These are phyloP conservation scores for Tinea semifulvella DNA, from an alignment of 2,888 invertebrate genomes.

Conservation along the genomic window DNA sequence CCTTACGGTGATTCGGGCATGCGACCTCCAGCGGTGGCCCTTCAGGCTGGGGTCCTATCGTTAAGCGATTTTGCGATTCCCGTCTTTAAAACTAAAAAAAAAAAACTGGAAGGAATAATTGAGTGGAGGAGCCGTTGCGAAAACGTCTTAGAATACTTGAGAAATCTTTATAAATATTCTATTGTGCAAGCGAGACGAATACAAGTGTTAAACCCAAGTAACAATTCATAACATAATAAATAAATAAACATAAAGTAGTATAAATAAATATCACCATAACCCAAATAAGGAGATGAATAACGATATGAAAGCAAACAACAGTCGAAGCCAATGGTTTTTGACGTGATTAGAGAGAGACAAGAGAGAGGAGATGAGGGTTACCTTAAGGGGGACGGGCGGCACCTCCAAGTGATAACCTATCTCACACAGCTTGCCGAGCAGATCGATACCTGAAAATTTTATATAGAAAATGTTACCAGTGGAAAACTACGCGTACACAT, in stretches of 20 bases:
- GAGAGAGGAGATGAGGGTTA: constrained; percentile 35
- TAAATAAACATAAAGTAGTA: constrained; percentile 22
- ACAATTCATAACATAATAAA: constrained; percentile 20
- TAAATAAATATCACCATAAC: constrained; percentile 27
- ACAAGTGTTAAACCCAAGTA: constrained; percentile 12
- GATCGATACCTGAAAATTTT: constrained; percentile 60
- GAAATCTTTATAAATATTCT: too few species aligned
- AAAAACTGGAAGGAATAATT: too few species aligned
- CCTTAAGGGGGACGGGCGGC: constrained; percentile 72
- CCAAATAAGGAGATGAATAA: constrained; percentile 27
- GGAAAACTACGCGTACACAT: too few species aligned
- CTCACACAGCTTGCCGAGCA: constrained; percentile 72
- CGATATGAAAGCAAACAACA: constrained; percentile 32
- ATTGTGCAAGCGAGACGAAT: not conserved
- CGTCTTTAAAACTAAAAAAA: too few species aligned
- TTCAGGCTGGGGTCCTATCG: too few species aligned
- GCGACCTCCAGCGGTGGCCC: too few species aligned
- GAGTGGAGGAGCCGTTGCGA: too few species aligned
- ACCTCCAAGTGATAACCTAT: constrained; percentile 77
- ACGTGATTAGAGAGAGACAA: not conserved
- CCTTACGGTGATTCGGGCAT: too few species aligned
- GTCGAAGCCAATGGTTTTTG: constrained; percentile 24
- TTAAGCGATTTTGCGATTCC: too few species aligned
- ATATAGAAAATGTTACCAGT: too few species aligned
- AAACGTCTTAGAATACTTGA: too few species aligned